These are phyloP conservation scores for Bubo bubo DNA, from an alignment of 2,113 vertebrate genomes.

Conservation along the genomic window DNA sequence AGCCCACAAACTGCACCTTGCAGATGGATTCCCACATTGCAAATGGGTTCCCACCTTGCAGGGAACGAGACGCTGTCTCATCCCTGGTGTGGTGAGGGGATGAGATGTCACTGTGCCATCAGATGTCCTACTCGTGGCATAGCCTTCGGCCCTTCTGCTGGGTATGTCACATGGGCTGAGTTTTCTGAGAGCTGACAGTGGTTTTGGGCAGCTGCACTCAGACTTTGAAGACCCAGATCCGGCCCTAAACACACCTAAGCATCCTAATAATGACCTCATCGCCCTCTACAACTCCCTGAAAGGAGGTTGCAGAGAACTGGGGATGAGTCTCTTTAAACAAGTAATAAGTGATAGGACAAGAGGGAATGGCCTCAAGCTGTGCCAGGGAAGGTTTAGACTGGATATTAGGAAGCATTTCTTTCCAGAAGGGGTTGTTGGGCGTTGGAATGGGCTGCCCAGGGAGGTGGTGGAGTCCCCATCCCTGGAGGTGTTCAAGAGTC, in stretches of 20 bases:
- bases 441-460: too few relatives aligned
- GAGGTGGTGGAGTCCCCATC: too few relatives aligned
- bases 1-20: neutral
- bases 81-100: neutral
- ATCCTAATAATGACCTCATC: too few relatives aligned
- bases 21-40: neutral
- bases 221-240: neutral
- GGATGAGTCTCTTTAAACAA: too few relatives aligned
- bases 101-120: neutral
- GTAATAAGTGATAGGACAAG: too few relatives aligned
- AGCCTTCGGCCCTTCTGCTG: neutral
- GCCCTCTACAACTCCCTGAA: too few relatives aligned
- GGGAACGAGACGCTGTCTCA: accelerated
- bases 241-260: neutral
- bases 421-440: too few relatives aligned
- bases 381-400: too few relatives aligned
- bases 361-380: too few relatives aligned
- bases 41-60: neutral
- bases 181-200: neutral
- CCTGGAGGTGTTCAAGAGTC: too few relatives aligned
- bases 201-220: neutral
- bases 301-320: too few relatives aligned
- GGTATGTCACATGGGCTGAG: neutral
- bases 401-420: too few relatives aligned
- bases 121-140: neutral